Evolutionary conservation across 2,113 vertebrate genomes (phyloP), one percentile per base, ranked within the genome.

Genomic region (Psilopsiagon aurifrons): DNA sequence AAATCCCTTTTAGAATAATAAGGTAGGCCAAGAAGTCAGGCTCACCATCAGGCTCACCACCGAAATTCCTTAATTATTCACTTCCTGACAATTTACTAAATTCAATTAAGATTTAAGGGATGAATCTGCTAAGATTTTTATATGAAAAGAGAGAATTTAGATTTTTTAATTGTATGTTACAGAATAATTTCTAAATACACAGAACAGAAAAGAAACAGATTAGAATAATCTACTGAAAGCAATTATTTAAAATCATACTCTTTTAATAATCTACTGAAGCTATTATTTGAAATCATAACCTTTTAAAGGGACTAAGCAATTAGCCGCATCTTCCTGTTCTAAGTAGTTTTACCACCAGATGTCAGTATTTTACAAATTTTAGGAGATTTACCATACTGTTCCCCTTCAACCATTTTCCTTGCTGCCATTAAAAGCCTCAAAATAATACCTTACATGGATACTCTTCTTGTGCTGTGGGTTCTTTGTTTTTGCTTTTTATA

Each of bases 311-410:
- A 14, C 2, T 27, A 46, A 39, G 17, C 41, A 8, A 20, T 15
- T 11, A 55, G 9, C 23, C 28, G 5, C 27, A 23, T 67, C 51
- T 44, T 78, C 47, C 49, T 43, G 10, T 5, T 57, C 59, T 28
- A 19, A 27, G n/a, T 2, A 16, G 22, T 23, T 84, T 63, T 63
- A 29, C 96, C 98, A 96, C 94, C 94, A 98, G 98, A 94, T 97
- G 98, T 87, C 98, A 86, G 87, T 19, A 75, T 92, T 39, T 4
- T 31, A 73, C 80, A 92, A 43, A n/a, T 18, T 23, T 81, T 66
- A 20, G 10, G 51, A 37, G 44, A 60, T 60, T 80, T 8, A 57
- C 31, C 18, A 60, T 33, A 10, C 24, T 44, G n/a, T 55, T 80
- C 66, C 43, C 33, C 14, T 95, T 94, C 82, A 86, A 95, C 88